Evolutionary conservation across 2,797 vertebrate genomes (phyloP), one percentile per base, ranked within the genome.

Genomic region (Darevskia nairensis): DNA sequence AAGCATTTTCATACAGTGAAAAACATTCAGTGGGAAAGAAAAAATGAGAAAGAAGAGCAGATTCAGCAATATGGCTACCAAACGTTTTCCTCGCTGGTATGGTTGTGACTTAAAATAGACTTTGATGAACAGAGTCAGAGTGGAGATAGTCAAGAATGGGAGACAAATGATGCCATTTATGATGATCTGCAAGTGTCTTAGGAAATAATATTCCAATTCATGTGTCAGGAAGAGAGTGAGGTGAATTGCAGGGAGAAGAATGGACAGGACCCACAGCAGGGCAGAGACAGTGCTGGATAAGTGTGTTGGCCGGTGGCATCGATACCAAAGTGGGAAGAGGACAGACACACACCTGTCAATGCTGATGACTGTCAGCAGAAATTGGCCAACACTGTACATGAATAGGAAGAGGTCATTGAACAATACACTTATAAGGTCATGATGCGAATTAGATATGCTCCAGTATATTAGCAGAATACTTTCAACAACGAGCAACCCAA

Each of bases 271-370:
- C 82, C 87, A 88, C 6, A 84, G 5, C 6, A 41, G 0, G 8
- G 5, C 27, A 72, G 81, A 88, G 1, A 84, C 17, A 3, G 2
- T 4, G 1, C 64, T 0, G 27, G 75, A 72, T 1, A 84, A 61
- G 3, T 44, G 1, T 32, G 32, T 41, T n/a, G 64, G 64, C 75
- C 35, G 27, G 17, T 69, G 66, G 23, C 75, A 88, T 39, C 29
- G 75, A 71, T 88, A 44, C 87, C 87, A 88, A 27, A 88, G 5
- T 44, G 87, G 87, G 46, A 88, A 88, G 11, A 61, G 8, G 66
- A 84, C 27, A 32, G 46, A 9, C 32, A 84, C 64, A n/a, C 82
- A 88, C 19, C 66, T 71, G 66, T 84, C 87, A 0, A 84, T 10
- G 6, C 87, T 88, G 82, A 83, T 50, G 66, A 11, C 41, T 17